Percentiles rank a stretch among this genome's conserved stretches.
Conservation (phyloP, 2,113 vertebrate genomes). For the Pandion haliaetus region DNA sequence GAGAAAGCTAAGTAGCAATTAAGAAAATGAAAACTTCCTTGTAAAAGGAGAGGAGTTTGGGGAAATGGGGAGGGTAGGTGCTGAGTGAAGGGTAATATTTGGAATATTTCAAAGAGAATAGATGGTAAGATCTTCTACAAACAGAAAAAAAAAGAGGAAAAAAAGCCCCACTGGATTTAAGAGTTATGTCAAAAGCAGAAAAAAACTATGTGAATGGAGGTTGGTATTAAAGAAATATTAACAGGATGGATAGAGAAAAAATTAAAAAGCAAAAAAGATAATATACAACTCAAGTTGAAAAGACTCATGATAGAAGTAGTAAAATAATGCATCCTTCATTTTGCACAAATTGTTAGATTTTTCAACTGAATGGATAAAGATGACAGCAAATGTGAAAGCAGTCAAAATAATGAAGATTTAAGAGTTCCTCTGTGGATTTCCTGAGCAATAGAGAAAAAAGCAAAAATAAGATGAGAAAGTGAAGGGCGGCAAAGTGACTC, state of each 20-base stretch:
- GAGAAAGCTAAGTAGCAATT: not conserved
- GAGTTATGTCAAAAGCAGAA: not conserved
- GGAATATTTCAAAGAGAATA: not conserved
- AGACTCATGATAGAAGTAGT: not conserved
- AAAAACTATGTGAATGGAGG: not conserved
- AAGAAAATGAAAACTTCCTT: not conserved
- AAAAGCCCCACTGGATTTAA: accelerated
- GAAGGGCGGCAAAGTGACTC: not conserved
- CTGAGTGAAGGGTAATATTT: not conserved
- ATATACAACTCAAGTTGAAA: not conserved
- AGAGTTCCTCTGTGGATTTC: not conserved
- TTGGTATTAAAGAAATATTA: not conserved
- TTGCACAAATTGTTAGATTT: not conserved
- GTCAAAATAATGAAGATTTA: not conserved
- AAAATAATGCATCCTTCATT: not conserved
- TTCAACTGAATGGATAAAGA: not conserved
- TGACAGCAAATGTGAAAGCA: not conserved
- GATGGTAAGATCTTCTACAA: not conserved
- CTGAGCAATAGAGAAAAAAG: not conserved
- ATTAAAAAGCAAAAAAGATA: not conserved
- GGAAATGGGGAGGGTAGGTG: not conserved
- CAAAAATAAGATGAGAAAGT: not conserved
- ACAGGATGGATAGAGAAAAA: not conserved
- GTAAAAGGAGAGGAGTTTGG: not conserved
- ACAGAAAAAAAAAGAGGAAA: not conserved